Evolutionary conservation across 2,113 vertebrate species (phyloP), one percentile per base, ranked within the genome.

Genomic region (Numenius arquata): DNA sequence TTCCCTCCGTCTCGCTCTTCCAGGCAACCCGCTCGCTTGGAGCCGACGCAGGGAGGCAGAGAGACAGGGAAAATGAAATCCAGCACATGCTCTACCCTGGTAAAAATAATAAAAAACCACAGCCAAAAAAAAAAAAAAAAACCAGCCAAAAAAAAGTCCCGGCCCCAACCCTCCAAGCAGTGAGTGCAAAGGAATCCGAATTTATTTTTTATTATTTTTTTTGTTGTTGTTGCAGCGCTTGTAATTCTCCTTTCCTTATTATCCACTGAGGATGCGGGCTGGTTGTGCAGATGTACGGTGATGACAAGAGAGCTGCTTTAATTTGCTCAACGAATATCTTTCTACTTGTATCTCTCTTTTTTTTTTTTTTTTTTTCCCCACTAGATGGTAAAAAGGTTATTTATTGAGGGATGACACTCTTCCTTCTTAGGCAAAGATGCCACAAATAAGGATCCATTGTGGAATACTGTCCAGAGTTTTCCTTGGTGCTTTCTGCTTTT

Each of bases 1-100:
- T 96, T 95, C 85, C 45, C 52, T 95, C 82, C 26, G 40, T 61
- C 86, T 90, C 94, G 26, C 32, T 96, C 92, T 94, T 96, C 68
- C 72, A 95, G 67, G 75, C 73, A 96, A 75, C 55, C 87, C 86
- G 81, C 74, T 94, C 45, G 25, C 52, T 48, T 75, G 66, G 66
- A 97, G 63, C 40, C 90, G 40, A 68, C 36, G n/a, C 89, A 73
- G 77, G 61, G 48, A 94, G 59, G 40, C 62, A 87, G 73, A 58
- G 50, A 55, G 47, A 79, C 55, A 72, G 83, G 62, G 85, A 96
- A 92, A 92, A 92, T 77, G 36, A 93, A 81, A 75, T 53, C 70
- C 67, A 90, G 56, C 68, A 74, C 55, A 91, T 91, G 43, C 29
- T n/a, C n/a, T 89, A 12, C 23, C 43, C 27, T 29, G 32, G 43